Evolutionary conservation across 2,888 invertebrate species (phyloP).

Genomic region (Microplitis deprimator): DNA sequence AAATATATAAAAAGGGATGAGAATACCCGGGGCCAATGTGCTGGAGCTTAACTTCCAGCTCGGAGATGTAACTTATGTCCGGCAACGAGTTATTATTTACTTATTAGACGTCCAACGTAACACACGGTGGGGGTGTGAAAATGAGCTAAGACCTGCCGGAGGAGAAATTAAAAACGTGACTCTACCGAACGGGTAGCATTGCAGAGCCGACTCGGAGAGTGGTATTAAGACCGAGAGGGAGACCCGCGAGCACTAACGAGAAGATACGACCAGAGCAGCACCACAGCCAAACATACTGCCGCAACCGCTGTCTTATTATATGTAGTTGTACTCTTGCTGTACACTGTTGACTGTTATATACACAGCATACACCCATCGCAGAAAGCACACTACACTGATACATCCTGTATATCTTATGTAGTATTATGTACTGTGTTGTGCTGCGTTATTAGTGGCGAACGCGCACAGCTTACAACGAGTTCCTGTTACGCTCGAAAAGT

Average conservation of each 20-base stretch:
- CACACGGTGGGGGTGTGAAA: conserved; percentile 60
- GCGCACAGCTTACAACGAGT: conserved; percentile 16
- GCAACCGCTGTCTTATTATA: conserved; percentile 26
- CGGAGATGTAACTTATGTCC: conserved; percentile 56
- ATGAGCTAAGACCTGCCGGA: conserved; percentile 59
- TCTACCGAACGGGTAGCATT: conserved; percentile 55
- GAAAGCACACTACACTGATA: neutral
- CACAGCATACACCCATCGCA: neutral
- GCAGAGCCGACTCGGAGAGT: conserved; percentile 36
- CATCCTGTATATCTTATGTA: neutral
- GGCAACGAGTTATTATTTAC: conserved; percentile 66
- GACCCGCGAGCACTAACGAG: conserved; percentile 60
- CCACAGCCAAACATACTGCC: conserved; percentile 28
- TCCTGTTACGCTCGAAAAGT: conserved; percentile 11
- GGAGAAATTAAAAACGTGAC: conserved; percentile 70
- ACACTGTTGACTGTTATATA: neutral
- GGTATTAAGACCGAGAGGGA: conserved; percentile 18
- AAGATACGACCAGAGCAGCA: conserved; percentile 64
- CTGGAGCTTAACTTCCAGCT: neutral
- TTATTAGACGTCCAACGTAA: conserved; percentile 59
- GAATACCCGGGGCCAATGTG: neutral
- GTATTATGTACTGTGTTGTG: conserved; percentile 30
- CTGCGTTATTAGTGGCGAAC: conserved; percentile 18
- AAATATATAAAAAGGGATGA: conserved; percentile 2
- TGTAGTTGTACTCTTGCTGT: conserved; percentile 43